Base-by-base conservation (phyloP, 2,797 vertebrate genomes). In the Aphelocoma californica region DNA sequence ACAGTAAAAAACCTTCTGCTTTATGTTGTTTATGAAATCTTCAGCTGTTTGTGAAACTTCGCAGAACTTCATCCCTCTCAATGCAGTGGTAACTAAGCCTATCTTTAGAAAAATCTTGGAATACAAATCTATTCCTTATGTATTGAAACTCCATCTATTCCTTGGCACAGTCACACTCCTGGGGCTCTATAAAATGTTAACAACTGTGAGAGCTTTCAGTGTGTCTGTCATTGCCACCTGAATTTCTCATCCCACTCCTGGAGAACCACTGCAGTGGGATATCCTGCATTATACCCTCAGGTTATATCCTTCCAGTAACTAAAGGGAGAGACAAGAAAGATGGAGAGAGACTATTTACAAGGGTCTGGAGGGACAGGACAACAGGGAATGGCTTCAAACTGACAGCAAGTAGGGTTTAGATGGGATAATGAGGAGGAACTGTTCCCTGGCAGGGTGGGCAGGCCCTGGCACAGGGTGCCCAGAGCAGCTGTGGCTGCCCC, bases 371-470 rank as follows among this genome's bases (percentile, higher is more conserved):
- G 1, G 51, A 6, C 34, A 64, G 29, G 20, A 56, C 4, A 1
- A 23, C 4, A 29, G 24, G 18, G 16, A 87, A 72, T 58, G 60
- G 18, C 36, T 72, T 80, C 2, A 6, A 12, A 69, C 1, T 47
- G 47, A 2, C n/a, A 60, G 7, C n/a, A 28, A 7, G n/a, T 5
- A n/a, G 8, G 29, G 9, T 0, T 25, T 25, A 1, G 51, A 15
- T 58, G 11, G 44, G 38, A 45, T 29, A 0, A 8, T 24, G 67
- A 23, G 67, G 0, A 57, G 58, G 7, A 65, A 65, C 57, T 80
- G 3, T 18, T 44, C 16, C 23, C 44, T 65, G 51, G 3, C 0
- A 65, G 44, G 36, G 32, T 44, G 44, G 44, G 57, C 1, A 79
- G 74, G 73, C 34, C 48, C 65, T 78, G 48, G 65, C 57, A 18